Conservation (phyloP, 2,797 vertebrate species). For the Choloepus didactylus region DNA sequence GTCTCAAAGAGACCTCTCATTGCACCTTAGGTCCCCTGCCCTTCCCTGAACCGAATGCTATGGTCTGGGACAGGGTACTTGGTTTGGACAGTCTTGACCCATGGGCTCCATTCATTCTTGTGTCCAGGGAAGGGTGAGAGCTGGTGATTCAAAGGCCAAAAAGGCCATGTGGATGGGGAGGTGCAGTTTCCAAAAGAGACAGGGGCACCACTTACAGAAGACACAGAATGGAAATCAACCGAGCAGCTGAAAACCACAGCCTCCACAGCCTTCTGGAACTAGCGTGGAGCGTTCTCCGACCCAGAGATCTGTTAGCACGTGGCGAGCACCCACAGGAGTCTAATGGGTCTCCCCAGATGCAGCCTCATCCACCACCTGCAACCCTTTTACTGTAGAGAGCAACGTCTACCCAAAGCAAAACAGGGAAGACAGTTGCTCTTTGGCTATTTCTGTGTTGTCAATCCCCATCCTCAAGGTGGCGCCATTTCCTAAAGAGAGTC, state of each 20-base stretch:
- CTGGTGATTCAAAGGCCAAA: background rate
- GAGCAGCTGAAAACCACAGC: no score
- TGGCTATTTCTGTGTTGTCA: background rate
- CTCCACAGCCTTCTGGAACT: background rate
- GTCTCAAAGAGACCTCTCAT: background rate
- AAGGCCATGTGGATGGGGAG: background rate
- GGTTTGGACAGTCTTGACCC: background rate
- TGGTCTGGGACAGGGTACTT: background rate
- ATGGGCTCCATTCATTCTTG: background rate
- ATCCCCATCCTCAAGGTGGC: no score
- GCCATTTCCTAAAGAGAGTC: background rate
- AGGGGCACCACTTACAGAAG: background rate
- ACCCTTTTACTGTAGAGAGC: no score
- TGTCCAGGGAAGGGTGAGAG: background rate
- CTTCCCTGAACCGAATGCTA: background rate
- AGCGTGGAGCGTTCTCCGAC: background rate
- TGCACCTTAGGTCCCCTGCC: fast-evolving
- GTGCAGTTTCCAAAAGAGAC: background rate
- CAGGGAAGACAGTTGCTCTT: background rate
- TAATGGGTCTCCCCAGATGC: no score
- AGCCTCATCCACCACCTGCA: fast-evolving
- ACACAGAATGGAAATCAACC: background rate
- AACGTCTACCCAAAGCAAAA: background rate
- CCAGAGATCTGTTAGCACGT: background rate
- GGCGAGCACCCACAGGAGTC: fast-evolving